A percentile compares a stretch with the other conserved stretches of the same genome.
phyloP scores from a whole-genome alignment of 2,888 invertebrate genomes.

The Synanthedon tipuliformis region DNA sequence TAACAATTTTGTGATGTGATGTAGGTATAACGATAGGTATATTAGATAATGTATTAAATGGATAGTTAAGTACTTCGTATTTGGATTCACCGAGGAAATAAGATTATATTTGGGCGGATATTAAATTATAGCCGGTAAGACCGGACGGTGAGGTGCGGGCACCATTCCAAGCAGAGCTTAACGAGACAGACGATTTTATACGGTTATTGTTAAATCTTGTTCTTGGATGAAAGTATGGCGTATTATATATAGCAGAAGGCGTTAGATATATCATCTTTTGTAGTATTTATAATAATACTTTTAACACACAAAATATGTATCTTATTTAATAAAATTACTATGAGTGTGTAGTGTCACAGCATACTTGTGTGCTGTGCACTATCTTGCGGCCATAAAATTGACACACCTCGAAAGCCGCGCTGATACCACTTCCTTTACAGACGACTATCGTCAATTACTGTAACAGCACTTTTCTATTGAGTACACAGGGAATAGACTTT shows the following conservation, averaged over 20 bases:
- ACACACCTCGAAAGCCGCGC: not conserved
- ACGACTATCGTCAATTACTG: too few relatives aligned
- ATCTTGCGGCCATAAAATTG: conserved; percentile 3
- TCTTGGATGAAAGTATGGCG: not conserved
- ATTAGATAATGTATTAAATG: too few relatives aligned
- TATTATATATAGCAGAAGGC: too few relatives aligned
- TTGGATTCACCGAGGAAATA: conserved; percentile 41
- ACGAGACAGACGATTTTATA: conserved; percentile 16
- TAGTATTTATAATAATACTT: too few relatives aligned
- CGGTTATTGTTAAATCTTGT: conserved; percentile 9
- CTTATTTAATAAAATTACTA: too few relatives aligned
- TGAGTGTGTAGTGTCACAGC: too few relatives aligned
- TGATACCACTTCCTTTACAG: conserved; percentile 1
- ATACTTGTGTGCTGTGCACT: too few relatives aligned
- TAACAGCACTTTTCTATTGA: conserved; percentile 9
- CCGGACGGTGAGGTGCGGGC: conserved; percentile 48
- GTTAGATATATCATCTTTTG: too few relatives aligned
- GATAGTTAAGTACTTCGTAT: not conserved
- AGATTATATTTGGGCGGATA: conserved; percentile 63
- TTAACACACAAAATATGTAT: too few relatives aligned
- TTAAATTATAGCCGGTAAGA: conserved; percentile 61
- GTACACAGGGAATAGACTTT: too few relatives aligned
- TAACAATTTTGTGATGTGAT: too few relatives aligned
- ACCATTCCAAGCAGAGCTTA: conserved; percentile 33
- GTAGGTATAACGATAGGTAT: too few relatives aligned